Evolutionary conservation across 1,140 invertebrate genomes (phyloP), one percentile per base, ranked within the genome.

Genomic region (Araneus ventricosus): DNA sequence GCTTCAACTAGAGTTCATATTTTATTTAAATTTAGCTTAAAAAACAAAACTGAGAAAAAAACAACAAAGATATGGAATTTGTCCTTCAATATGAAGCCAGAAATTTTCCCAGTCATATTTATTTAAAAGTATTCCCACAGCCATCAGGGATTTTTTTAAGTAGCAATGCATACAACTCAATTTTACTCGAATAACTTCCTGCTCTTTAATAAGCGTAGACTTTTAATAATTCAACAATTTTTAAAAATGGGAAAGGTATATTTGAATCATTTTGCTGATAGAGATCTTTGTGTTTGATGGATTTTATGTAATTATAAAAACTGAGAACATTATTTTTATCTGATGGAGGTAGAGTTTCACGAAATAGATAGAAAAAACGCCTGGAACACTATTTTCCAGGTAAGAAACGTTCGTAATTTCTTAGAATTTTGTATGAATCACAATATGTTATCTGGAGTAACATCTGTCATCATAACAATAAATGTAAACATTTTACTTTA

Each of bases 301-400:
- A 4, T 82, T 45, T 82, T 14, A 41, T 45, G 24, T 82, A 82
- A 7, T 82, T 82, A 22, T 24, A 45, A 67, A 67, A 30, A 30
- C 6, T 30, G 14, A 82, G 45, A 41, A 30, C 37, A 30, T n/a
- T 82, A 34, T 17, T 45, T n/a, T 88, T 52, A 34, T 67, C 52
- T 84, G 22, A 92, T 92, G 90, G 90, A 87, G 63, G 27, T 52
- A 61, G 90, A 87, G 30, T 87, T 92, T 92, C 87, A 37, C 52
- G 90, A 92, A 37, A 92, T 92, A 39, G 90, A 92, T 79, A 57
- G 24, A 24, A 86, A 67, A 86, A 92, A 92, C 61, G 90, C 59
- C 52, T 92, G 90, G 90, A 79, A 52, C 52, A 57, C 17, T 52
- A 27, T 92, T 86, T 92, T 92, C 61, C 90, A 92, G 90, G 90